Base-by-base conservation (phyloP, 2,797 vertebrate species). In the Phataginus tetradactyla region DNA sequence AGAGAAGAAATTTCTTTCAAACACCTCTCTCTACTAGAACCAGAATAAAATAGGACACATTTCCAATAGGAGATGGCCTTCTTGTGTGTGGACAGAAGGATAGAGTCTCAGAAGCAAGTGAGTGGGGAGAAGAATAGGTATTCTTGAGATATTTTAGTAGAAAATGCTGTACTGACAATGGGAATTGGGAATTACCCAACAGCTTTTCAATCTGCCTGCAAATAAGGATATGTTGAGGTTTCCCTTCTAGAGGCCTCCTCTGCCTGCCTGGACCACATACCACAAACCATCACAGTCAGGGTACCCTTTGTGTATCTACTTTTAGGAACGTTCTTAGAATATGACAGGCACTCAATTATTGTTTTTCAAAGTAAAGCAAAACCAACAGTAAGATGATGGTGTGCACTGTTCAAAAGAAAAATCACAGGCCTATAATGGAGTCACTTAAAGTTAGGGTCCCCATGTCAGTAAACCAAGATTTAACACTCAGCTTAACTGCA, bases 331-430 rank as follows among this genome's bases (percentile, higher is more conserved):
- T 64, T 91, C 49, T 88, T 81, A 78, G 37, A 66, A 87, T 51
- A 63, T 14, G 78, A 4, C 49, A 90, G 57, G 25, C 23, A 71
- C 49, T 90, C 74, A 61, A 57, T 64, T 32, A 34, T 51, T 78
- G 21, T 57, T 69, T 72, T 77, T 87, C 85, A 72, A 66, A 94
- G 53, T 45, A 75, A 80, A 90, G 71, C 32, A 63, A 86, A 78
- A 71, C 37, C 72, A 88, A 37, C 39, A 66, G 34, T 18, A 90
- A 57, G 12, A 23, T 12, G 12, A 23, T 12, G 29, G 34, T 49
- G 0, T 78, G 34, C 37, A 17, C 9, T 79, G 45, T 11, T 45
- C 45, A 45, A 45, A 27, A 61, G 25, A 61, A 59, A 4, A 45
- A 45, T 45, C 45, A 45, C 45, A 45, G 45, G 10, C 45, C 45